A percentile compares a stretch with the other conserved stretches of the same genome.
phyloP scores from a whole-genome alignment of 2,888 invertebrate species.

The Keiferia lycopersicella region DNA sequence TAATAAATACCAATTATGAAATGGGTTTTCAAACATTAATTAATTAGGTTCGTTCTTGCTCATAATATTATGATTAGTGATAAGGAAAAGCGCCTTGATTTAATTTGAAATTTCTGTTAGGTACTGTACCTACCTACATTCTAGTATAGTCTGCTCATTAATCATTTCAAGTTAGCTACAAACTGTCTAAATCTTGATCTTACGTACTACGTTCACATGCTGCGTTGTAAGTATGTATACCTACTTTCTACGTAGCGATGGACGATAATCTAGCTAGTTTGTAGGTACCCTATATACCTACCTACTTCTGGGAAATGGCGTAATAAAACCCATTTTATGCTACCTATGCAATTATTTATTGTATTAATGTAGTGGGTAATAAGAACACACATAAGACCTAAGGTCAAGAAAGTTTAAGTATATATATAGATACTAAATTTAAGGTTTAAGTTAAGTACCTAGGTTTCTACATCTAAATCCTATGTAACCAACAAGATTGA shows the following conservation, averaged over 20 bases:
- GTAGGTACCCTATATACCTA: not conserved
- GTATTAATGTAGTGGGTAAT: no score
- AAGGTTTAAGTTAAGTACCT: no score
- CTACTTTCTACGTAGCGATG: conserved; percentile 10
- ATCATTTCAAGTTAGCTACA: conserved; percentile 3
- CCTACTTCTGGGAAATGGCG: not conserved
- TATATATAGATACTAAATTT: no score
- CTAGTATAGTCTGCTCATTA: not conserved
- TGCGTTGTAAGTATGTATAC: not conserved
- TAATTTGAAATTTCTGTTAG: conserved; percentile 1
- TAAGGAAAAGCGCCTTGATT: conserved; percentile 7
- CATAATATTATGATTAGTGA: not conserved
- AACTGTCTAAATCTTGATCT: conserved; percentile 7
- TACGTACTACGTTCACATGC: conserved; percentile 1
- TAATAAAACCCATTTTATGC: not conserved
- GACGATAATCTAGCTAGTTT: not conserved
- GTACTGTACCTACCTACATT: not conserved
- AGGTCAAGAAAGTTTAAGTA: no score
- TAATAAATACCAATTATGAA: not conserved
- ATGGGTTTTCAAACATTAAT: not conserved
- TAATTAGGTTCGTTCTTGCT: not conserved
- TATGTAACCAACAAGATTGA: no score
- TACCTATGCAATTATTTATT: no score
- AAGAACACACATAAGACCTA: no score
- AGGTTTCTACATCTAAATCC: no score